Conservation (phyloP, 2,888 invertebrate genomes). For the Formica aserva region DNA sequence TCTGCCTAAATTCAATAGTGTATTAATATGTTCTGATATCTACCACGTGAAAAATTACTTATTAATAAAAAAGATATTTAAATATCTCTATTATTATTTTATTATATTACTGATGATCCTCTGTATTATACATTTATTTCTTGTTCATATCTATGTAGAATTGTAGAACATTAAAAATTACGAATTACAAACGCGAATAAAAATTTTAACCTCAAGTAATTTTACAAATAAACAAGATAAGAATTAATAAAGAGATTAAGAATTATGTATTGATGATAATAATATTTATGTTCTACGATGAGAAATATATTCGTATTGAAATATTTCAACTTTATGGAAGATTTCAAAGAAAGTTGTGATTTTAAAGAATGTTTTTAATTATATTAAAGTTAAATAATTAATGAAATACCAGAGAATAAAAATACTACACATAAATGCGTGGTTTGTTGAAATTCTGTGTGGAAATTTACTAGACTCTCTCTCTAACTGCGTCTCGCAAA, state of each 20-base stretch:
- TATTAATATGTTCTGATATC: neutral
- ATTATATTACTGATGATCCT: neutral
- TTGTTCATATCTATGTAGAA: neutral
- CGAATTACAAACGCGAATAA: neutral
- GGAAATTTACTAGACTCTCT: slow-evolving; percentile 25
- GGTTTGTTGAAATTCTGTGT: slow-evolving; percentile 19
- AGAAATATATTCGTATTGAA: neutral
- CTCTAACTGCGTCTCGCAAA: slow-evolving; percentile 17
- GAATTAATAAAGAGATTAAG: neutral
- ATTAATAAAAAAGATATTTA: neutral
- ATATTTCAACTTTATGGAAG: neutral
- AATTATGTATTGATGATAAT: neutral
- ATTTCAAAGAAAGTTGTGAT: neutral
- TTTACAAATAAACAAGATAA: neutral
- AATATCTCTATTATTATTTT: neutral
- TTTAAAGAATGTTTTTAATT: neutral
- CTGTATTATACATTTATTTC: neutral
- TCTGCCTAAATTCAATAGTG: neutral
- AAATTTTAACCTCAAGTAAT: neutral
- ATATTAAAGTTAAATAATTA: neutral
- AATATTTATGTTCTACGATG: neutral
- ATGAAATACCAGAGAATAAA: neutral
- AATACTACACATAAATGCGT: neutral
- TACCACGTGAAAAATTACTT: neutral
- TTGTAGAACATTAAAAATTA: neutral